Base-by-base conservation (phyloP, 1,140 invertebrate species). In the Leptinotarsa undecemlineata region DNA sequence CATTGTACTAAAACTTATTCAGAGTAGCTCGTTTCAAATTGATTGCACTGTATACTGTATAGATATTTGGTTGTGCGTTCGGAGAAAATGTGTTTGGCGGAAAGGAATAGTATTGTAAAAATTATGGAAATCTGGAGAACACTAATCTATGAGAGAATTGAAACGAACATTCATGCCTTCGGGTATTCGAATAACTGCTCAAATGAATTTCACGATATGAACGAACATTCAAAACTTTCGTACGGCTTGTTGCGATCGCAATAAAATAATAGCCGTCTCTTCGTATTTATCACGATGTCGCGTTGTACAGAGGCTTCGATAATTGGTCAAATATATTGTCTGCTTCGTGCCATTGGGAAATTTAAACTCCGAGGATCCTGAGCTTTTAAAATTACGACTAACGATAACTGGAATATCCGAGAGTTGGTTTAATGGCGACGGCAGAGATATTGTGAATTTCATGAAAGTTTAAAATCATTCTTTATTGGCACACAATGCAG, bases 261-360 rank as follows among this genome's bases (percentile, higher is more conserved):
- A 80, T 80, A 80, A 78, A 80, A 78, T 80, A 80, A 80, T 80
- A 76, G 78, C 75, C 73, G 76, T 77, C 78, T 76, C 60, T 67
- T 48, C 57, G 74, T 70, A 80, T 80, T 80, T 80, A 80, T 80
- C 78, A 79, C 78, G 78, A 75, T 78, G 75, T 78, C 74, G 64
- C 72, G 71, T 61, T 76, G 74, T 75, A 78, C 74, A 76, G 76
- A 75, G 76, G 61, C 71, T 73, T 73, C 77, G 77, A 76, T 80
- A 80, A 80, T 80, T 80, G 78, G 78, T 80, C 72, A 78, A 80
- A 80, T 80, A 80, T 80, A 80, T 80, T 71, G 77, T 80, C 77
- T 77, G 64, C 73, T 71, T 78, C 77, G 78, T 80, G 74, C 78
- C 63, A 75, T 67, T 5, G 48, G 48, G 66, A 68, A 67, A 67